phyloP scores from a whole-genome alignment of 1,140 invertebrate species.

The Patella vulgata region DNA sequence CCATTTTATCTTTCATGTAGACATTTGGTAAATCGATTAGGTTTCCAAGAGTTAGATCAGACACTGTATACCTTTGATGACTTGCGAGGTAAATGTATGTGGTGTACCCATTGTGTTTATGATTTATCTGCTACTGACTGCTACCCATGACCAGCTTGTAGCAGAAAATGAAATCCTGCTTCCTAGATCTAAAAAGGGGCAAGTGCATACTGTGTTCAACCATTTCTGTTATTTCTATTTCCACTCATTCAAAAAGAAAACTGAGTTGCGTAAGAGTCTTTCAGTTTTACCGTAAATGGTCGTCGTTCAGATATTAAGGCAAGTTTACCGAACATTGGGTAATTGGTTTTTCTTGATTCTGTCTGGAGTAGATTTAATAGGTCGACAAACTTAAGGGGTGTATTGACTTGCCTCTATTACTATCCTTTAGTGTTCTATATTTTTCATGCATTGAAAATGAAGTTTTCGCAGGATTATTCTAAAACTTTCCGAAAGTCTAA shows the following conservation, averaged over 20 bases:
- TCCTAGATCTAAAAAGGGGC: not conserved
- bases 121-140: not conserved
- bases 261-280: not conserved
- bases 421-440: not conserved
- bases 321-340: slow-evolving; percentile 11
- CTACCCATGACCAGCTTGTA: not conserved
- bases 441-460: slow-evolving; percentile 5
- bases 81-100: not conserved
- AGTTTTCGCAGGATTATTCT: not conserved
- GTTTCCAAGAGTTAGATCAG: not conserved
- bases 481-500: slow-evolving; percentile 11
- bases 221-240: not conserved
- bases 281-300: not conserved
- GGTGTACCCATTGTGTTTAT: slow-evolving; percentile 4
- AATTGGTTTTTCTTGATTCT: slow-evolving; percentile 1
- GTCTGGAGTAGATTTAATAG: slow-evolving; percentile 5
- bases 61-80: not conserved
- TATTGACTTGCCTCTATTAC: not conserved
- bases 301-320: too few species aligned
- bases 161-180: slow-evolving; percentile 3
- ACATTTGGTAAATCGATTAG: not conserved
- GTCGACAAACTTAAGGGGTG: slow-evolving; percentile 1
- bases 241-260: too few species aligned
- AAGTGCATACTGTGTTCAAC: not conserved
- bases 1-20: slow-evolving; percentile 5